phyloP scores from a whole-genome alignment of 2,113 vertebrate species.

The Ctenomys sociabilis region DNA sequence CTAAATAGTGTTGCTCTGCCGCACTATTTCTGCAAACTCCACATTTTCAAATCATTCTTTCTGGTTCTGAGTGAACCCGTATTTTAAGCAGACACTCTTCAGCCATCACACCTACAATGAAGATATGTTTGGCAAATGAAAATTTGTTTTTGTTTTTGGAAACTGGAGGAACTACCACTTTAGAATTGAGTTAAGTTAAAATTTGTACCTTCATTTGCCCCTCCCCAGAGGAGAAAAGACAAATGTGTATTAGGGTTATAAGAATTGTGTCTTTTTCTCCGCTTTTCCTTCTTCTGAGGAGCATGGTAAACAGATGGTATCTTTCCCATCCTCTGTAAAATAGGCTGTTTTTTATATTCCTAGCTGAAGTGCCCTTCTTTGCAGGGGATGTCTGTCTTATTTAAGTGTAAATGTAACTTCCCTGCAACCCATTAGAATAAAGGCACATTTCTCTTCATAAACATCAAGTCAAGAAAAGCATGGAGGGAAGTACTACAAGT shows the following conservation, averaged over 20 bases:
- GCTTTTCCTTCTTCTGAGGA: background rate
- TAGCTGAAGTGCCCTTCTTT: background rate
- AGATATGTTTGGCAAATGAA: background rate
- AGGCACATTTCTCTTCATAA: too few species aligned
- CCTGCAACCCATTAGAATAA: too few species aligned
- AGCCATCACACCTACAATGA: background rate
- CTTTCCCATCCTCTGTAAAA: background rate
- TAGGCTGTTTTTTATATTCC: background rate
- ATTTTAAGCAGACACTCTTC: background rate
- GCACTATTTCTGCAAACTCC: background rate
- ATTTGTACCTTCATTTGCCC: background rate
- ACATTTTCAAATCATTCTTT: background rate
- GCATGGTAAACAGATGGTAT: background rate
- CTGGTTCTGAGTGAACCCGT: background rate
- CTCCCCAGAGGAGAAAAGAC: background rate
- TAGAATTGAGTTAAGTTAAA: background rate
- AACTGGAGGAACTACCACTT: background rate
- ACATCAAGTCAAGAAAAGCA: too few species aligned
- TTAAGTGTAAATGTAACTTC: background rate
- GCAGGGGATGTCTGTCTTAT: background rate
- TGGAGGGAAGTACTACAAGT: too few species aligned
- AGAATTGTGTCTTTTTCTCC: background rate
- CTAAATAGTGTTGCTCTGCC: too few species aligned
- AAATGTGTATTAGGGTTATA: background rate
- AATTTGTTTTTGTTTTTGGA: constrained; percentile 20